A percentile compares a stretch with the other conserved stretches of the same genome.
Evolutionary conservation across 1,140 invertebrate genomes (phyloP).

Genomic region (Calycopis cecrops): DNA sequence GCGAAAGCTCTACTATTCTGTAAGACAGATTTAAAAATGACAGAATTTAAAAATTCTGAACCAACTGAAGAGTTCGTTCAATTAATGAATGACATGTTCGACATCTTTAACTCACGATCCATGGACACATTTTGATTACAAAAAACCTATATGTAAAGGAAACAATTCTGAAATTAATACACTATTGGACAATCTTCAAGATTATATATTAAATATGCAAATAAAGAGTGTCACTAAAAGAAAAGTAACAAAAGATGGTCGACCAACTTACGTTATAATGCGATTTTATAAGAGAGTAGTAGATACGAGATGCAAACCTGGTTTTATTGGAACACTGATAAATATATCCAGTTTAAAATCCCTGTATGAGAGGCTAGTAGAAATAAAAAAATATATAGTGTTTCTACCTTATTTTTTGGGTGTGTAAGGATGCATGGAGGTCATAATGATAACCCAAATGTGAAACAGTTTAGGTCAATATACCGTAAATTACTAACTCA

Average conservation of each 20-base stretch:
- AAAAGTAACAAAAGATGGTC: constrained; percentile 14
- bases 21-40: constrained; percentile 5
- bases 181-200: constrained; percentile 22
- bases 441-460: too few relatives aligned
- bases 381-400: constrained; percentile 18
- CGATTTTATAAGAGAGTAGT: constrained; percentile 17
- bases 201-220: constrained; percentile 20
- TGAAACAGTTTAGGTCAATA: too few relatives aligned
- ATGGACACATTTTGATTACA: too few relatives aligned
- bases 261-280: constrained; percentile 8
- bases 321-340: constrained; percentile 28
- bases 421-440: too few relatives aligned
- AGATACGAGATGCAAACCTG: constrained; percentile 23
- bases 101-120: constrained; percentile 24
- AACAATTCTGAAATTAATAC: constrained; percentile 18
- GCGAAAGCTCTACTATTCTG: constrained; percentile 21
- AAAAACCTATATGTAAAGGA: too few relatives aligned
- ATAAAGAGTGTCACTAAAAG: constrained; percentile 23
- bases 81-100: constrained; percentile 25
- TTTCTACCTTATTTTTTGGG: too few relatives aligned
- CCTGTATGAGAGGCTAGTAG: constrained; percentile 34
- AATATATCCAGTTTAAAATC: constrained; percentile 30
- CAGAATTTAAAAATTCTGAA: constrained; percentile 19
- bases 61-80: constrained; percentile 22
- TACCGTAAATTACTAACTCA: too few relatives aligned